phyloP scores from a whole-genome alignment of 2,888 invertebrate genomes.

The Pachymerium ferrugineum region DNA sequence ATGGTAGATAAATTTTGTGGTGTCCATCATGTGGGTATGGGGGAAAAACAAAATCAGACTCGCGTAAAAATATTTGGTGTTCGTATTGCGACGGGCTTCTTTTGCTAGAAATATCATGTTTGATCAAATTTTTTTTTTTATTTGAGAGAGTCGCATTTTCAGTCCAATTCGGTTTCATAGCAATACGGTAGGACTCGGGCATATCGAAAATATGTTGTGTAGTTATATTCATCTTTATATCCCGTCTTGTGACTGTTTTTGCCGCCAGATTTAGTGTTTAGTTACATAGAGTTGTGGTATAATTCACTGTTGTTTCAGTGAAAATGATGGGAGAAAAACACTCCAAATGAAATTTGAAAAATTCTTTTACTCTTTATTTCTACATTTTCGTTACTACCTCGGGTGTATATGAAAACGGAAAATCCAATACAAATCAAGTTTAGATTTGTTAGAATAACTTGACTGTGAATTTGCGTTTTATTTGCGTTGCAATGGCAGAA shows the following conservation, averaged over 20 bases:
- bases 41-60: neutral
- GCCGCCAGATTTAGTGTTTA: neutral
- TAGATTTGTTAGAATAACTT: no score
- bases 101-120: neutral
- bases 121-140: neutral
- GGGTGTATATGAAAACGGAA: no score
- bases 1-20: neutral
- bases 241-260: neutral
- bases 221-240: neutral
- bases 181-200: neutral
- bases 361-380: no score
- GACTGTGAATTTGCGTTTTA: no score
- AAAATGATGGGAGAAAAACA: no score
- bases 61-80: neutral
- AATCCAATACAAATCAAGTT: no score
- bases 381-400: no score
- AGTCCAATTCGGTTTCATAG: slow-evolving; percentile 1
- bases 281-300: neutral
- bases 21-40: slow-evolving; percentile 14
- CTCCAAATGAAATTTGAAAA: no score
- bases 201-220: slow-evolving; percentile 18
- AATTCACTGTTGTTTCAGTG: neutral
- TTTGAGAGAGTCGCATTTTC: neutral
- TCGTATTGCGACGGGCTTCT: slow-evolving; percentile 2
- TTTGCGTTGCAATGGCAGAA: no score